Evolutionary conservation across 2,113 vertebrate species (phyloP).

Genomic region (Thalassoma bifasciatum): DNA sequence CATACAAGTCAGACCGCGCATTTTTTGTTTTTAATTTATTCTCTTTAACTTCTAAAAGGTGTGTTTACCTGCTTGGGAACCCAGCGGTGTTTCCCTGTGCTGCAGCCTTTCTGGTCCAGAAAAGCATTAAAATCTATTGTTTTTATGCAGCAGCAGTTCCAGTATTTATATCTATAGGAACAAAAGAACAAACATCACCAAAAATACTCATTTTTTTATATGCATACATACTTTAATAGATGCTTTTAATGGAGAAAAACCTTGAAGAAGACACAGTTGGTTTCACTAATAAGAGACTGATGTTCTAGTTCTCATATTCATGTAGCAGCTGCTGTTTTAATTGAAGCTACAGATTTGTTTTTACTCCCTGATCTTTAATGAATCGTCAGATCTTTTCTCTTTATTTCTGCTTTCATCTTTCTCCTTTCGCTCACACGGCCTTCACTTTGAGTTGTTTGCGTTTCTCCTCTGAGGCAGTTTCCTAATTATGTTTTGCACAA

Average conservation of each 20-base stretch:
- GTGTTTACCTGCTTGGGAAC: slow-evolving; percentile 80
- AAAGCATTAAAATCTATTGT: slow-evolving; percentile 93
- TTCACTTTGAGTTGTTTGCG: slow-evolving; percentile 4
- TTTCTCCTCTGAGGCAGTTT: not conserved
- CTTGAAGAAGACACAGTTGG: no score
- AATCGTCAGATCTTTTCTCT: not conserved
- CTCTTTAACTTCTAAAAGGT: not conserved
- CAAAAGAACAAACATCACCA: not conserved
- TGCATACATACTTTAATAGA: no score
- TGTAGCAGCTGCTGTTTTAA: not conserved
- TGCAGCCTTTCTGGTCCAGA: slow-evolving; percentile 94
- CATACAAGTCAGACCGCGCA: not conserved
- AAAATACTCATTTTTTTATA: no score
- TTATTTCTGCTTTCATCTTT: not conserved
- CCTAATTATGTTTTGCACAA: slow-evolving; percentile 26
- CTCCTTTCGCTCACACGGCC: not conserved
- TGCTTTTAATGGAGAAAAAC: no score
- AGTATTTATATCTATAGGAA: slow-evolving; percentile 91
- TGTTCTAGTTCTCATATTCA: not conserved
- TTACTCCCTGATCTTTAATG: slow-evolving; percentile 2
- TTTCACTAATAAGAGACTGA: not conserved
- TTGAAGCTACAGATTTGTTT: slow-evolving; percentile 12
- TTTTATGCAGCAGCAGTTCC: slow-evolving; percentile 94
- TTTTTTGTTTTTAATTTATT: not conserved
- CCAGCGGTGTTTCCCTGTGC: slow-evolving; percentile 89